Percentiles rank a stretch among this genome's conserved stretches.
phyloP scores from a whole-genome alignment of 2,797 vertebrate genomes.

The Naso thynnoides region DNA sequence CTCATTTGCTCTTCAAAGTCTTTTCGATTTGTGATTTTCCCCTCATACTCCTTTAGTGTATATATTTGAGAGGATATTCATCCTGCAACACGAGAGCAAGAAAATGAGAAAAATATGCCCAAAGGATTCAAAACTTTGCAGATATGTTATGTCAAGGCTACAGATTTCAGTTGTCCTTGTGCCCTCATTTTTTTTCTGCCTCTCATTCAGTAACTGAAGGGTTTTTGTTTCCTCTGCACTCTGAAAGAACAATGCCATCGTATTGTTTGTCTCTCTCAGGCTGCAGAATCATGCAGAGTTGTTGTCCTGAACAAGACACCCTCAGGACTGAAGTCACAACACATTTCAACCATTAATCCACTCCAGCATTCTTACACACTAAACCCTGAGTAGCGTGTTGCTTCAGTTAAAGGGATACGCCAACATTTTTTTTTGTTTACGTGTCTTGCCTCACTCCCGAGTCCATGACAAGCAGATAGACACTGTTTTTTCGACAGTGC shows the following conservation, averaged over 20 bases:
- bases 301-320: neutral
- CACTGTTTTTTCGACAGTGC: no score
- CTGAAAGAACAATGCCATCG: neutral
- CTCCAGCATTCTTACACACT: neutral
- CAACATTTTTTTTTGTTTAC: no score
- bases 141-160: no score
- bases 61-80: no score
- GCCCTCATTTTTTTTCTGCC: neutral
- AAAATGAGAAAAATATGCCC: neutral
- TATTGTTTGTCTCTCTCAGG: conserved; percentile 6
- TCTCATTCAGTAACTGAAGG: neutral
- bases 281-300: neutral
- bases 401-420: neutral
- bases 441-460: no score
- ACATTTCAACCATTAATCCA: neutral
- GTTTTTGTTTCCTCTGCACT: neutral
- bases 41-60: no score
- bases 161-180: neutral
- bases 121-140: neutral
- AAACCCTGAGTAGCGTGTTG: neutral
- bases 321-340: neutral
- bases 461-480: no score
- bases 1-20: neutral
- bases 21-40: neutral
- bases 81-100: neutral